Percentiles rank a stretch among this genome's conserved stretches.
phyloP scores from a whole-genome alignment of 2,888 invertebrate species.

The Panopea generosa region DNA sequence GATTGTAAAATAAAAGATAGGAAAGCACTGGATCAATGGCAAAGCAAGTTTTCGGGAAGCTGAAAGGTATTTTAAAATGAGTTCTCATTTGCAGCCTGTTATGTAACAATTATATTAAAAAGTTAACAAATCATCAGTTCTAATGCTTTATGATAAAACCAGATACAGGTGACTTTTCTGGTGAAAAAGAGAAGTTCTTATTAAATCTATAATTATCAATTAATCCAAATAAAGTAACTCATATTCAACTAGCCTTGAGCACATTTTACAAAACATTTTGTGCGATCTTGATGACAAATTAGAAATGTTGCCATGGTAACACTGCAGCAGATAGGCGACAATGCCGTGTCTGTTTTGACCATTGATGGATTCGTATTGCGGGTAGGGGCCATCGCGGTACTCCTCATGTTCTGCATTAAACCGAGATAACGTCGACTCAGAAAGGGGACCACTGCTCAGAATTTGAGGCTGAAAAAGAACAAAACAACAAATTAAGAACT shows the following conservation, averaged over 20 bases:
- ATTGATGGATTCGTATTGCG: conserved; percentile 95
- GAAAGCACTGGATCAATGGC: no score
- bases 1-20: no score
- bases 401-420: conserved; percentile 95
- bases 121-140: no score
- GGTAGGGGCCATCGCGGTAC: conserved; percentile 95
- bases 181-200: no score
- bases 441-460: conserved; percentile 91
- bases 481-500: conserved; percentile 7
- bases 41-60: no score
- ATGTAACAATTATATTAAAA: no score
- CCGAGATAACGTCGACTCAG: conserved; percentile 93
- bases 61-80: no score
- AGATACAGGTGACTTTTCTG: no score
- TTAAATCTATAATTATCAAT: no score
- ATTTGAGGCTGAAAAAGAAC: conserved; percentile 89
- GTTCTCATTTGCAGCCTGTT: no score
- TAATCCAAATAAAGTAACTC: no score
- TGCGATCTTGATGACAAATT: conserved; percentile 88
- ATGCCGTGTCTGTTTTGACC: conserved; percentile 92
- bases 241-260: conserved; percentile 82
- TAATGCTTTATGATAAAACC: no score
- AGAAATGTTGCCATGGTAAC: conserved; percentile 94
- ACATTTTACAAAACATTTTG: conserved; percentile 87
- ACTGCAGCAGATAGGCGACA: conserved; percentile 94